Evolutionary conservation across 1,140 invertebrate species (phyloP).

Genomic region (Palaemon carinicauda): DNA sequence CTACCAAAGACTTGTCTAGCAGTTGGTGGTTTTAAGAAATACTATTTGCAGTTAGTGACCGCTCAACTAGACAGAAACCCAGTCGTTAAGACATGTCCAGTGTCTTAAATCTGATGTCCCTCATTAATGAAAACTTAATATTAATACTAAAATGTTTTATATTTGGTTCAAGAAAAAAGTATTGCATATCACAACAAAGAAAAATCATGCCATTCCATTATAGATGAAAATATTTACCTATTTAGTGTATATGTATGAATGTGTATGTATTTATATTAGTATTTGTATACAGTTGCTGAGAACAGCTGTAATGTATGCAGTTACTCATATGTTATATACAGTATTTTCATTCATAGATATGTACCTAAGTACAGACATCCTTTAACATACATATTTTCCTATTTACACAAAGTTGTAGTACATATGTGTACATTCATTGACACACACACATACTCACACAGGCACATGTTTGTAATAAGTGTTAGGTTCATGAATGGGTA

Average conservation of each 20-base stretch:
- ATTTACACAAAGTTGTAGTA: neutral
- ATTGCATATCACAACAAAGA: too few species aligned
- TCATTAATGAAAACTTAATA: neutral
- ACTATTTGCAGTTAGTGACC: too few species aligned
- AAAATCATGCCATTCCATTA: conserved; percentile 22
- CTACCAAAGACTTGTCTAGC: too few species aligned
- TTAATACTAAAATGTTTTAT: too few species aligned
- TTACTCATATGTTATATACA: too few species aligned
- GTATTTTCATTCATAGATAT: neutral
- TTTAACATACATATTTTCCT: neutral
- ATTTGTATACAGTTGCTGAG: neutral
- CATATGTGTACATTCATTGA: neutral
- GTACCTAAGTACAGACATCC: neutral
- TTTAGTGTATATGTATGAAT: conserved; percentile 6
- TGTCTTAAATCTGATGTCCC: neutral
- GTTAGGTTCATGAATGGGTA: conserved; percentile 43
- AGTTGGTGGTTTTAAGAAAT: too few species aligned
- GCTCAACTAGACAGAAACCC: too few species aligned
- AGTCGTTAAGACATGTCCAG: too few species aligned
- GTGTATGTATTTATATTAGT: neutral
- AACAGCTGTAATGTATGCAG: too few species aligned
- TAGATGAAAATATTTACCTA: conserved; percentile 40
- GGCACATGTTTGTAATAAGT: neutral
- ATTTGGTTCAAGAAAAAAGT: too few species aligned
- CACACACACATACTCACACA: neutral